Evolutionary conservation across 2,113 vertebrate genomes (phyloP).

Genomic region (Acinonyx jubatus): DNA sequence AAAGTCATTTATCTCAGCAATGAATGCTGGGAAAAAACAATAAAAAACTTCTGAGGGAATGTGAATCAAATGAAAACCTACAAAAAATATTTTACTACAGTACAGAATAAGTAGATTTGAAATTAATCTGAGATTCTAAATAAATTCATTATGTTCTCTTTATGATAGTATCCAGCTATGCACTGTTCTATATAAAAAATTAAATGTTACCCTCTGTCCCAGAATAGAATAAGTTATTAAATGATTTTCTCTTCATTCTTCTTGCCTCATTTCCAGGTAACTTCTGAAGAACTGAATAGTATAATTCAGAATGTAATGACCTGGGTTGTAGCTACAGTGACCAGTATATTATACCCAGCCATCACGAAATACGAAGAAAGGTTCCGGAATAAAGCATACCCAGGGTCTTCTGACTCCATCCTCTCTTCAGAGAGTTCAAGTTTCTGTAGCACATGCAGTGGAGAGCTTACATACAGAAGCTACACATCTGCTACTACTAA

Average conservation of each 20-base stretch:
- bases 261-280: conserved; percentile 45
- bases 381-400: neutral
- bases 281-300: conserved; percentile 68
- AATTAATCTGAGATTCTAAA: conserved; percentile 1
- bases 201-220: neutral
- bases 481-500: conserved; percentile 23
- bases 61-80: neutral
- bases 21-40: neutral
- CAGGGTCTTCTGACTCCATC: neutral
- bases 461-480: conserved; percentile 53
- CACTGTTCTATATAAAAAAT: neutral
- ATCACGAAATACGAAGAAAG: conserved; percentile 71
- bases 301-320: conserved; percentile 55
- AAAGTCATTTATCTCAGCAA: neutral
- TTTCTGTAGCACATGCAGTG: conserved; percentile 77
- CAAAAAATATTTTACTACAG: neutral
- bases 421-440: conserved; percentile 51
- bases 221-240: neutral
- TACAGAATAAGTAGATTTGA: neutral
- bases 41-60: neutral
- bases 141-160: neutral
- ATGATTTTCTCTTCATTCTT: neutral
- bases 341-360: conserved; percentile 66
- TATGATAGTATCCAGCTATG: neutral
- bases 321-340: conserved; percentile 30